A percentile compares a stretch with the other conserved stretches of the same genome.
Conservation (phyloP, 2,797 vertebrate species). For the Meriones psammophilus region DNA sequence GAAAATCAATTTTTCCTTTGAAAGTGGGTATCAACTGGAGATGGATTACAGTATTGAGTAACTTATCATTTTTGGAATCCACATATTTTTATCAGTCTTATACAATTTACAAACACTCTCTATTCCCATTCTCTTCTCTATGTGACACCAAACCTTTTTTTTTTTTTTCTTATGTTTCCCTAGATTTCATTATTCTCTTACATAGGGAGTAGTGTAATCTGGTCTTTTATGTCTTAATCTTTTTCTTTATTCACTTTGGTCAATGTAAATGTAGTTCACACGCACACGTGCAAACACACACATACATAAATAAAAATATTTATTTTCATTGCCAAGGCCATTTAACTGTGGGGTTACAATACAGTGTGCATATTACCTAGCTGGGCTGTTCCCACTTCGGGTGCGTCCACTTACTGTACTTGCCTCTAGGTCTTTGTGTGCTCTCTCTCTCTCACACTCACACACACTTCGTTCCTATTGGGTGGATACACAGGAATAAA, state of each 20-base stretch:
- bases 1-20: not conserved
- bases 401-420: not conserved
- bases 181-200: not conserved
- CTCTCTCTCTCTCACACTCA: not conserved
- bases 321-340: conserved; percentile 16
- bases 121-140: not conserved
- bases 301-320: not conserved
- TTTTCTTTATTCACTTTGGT: not conserved
- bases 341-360: not conserved
- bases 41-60: not conserved
- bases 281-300: no score
- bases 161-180: not conserved
- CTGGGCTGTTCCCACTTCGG: not conserved
- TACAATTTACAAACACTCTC: conserved; percentile 13
- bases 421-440: not conserved
- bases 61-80: not conserved
- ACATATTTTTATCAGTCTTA: not conserved
- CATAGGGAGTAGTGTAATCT: not conserved
- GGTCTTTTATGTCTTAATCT: not conserved
- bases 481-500: not conserved
- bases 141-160: not conserved
- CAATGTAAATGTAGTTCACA: not conserved
- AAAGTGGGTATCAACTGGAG: not conserved
- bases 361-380: conserved; percentile 1
- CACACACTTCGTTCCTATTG: not conserved